These are phyloP conservation scores for Tipula lateralis DNA, from an alignment of 2,888 invertebrate species.

Conservation along the genomic window DNA sequence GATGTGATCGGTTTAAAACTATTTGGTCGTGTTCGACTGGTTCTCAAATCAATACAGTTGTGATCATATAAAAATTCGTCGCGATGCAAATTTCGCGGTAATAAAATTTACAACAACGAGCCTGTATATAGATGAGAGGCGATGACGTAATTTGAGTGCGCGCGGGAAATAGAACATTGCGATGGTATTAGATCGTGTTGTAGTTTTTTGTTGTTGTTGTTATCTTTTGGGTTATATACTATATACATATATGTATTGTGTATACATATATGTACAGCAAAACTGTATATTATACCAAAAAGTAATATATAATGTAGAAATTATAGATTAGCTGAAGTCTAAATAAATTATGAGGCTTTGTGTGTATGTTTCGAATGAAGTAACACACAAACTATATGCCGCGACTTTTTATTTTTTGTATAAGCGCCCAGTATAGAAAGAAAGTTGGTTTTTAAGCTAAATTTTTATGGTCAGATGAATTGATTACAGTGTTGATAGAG, in stretches of 20 bases:
- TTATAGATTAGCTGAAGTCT: slow-evolving; percentile 6
- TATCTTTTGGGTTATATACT: neutral
- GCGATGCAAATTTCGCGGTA: neutral
- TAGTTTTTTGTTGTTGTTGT: neutral
- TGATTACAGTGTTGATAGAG: neutral
- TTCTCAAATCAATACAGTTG: neutral
- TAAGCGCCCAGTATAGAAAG: neutral
- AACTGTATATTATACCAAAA: neutral
- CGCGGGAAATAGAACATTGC: neutral
- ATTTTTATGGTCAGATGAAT: neutral
- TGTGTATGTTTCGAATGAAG: neutral
- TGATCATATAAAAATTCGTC: neutral
- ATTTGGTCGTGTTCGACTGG: neutral
- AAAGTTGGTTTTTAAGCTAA: neutral
- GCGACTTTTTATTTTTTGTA: neutral
- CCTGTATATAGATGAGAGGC: neutral
- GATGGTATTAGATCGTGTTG: neutral
- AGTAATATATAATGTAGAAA: neutral
- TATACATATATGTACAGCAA: neutral
- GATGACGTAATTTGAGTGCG: neutral
- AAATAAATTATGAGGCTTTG: neutral
- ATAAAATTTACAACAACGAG: neutral
- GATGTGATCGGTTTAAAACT: neutral
- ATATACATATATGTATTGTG: neutral
- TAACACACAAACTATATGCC: neutral